Conservation (phyloP, 2,113 vertebrate genomes). For the Capra hircus region DNA sequence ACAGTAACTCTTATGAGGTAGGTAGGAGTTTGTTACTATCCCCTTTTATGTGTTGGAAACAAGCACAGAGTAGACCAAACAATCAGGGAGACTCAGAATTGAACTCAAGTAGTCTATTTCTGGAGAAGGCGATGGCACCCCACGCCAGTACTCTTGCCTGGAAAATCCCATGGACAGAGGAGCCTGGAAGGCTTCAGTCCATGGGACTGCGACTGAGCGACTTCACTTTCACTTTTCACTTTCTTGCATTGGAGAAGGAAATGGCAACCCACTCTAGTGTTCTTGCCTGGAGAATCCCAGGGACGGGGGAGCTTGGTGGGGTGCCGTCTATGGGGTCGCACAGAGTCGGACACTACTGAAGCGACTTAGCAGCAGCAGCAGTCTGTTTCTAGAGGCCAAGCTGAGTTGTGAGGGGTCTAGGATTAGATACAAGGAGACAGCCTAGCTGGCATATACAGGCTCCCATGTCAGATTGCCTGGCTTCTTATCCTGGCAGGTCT, state of each 20-base stretch:
- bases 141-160: no score
- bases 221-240: no score
- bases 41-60: background rate
- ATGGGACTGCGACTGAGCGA: no score
- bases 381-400: background rate
- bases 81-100: background rate
- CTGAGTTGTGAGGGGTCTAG: background rate
- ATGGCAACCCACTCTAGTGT: no score
- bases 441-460: background rate
- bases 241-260: no score
- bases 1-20: background rate
- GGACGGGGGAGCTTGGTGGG: no score
- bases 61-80: background rate
- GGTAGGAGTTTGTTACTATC: background rate
- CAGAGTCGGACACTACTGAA: no score
- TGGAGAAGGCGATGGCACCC: no score
- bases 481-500: conserved; percentile 31
- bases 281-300: no score
- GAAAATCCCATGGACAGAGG: no score
- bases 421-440: background rate
- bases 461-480: conserved; percentile 11
- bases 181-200: no score
- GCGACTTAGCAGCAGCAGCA: background rate
- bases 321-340: no score
- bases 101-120: background rate